Evolutionary conservation across 2,113 vertebrate genomes (phyloP).

Genomic region (Trogon melanurus): DNA sequence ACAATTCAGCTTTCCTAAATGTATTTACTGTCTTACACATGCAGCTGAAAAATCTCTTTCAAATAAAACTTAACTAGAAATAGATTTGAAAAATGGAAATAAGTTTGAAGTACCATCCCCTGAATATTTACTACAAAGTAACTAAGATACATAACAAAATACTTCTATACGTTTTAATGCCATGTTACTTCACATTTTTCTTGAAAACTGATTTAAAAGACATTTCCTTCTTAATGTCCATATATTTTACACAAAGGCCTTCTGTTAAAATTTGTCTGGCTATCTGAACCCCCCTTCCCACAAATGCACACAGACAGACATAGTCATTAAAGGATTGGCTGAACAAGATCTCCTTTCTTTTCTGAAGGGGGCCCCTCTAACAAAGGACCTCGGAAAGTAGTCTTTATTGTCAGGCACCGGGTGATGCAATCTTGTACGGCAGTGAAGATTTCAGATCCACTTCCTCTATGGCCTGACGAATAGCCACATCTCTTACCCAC

Average conservation of each 20-base stretch:
- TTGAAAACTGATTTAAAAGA: constrained; percentile 3
- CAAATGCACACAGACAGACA: constrained; percentile 2
- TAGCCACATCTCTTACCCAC: neutral
- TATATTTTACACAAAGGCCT: constrained; percentile 52
- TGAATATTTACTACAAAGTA: neutral
- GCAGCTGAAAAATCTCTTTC: neutral
- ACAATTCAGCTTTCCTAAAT: neutral
- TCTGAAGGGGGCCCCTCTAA: constrained; percentile 4
- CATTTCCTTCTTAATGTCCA: neutral
- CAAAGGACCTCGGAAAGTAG: neutral
- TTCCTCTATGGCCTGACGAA: neutral
- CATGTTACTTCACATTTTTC: neutral
- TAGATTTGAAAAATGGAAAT: neutral
- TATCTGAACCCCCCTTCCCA: neutral
- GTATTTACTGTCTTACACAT: neutral
- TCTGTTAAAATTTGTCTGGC: constrained; percentile 56
- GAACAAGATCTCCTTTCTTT: constrained; percentile 66
- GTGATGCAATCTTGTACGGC: neutral
- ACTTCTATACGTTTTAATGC: neutral
- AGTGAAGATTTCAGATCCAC: neutral
- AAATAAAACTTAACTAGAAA: constrained; percentile 1
- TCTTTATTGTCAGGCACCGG: neutral
- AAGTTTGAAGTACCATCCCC: neutral
- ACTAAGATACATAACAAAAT: neutral
- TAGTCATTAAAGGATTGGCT: constrained; percentile 43